These are phyloP conservation scores for Piscicola geometra DNA, from an alignment of 2,888 invertebrate genomes.

Conservation along the genomic window DNA sequence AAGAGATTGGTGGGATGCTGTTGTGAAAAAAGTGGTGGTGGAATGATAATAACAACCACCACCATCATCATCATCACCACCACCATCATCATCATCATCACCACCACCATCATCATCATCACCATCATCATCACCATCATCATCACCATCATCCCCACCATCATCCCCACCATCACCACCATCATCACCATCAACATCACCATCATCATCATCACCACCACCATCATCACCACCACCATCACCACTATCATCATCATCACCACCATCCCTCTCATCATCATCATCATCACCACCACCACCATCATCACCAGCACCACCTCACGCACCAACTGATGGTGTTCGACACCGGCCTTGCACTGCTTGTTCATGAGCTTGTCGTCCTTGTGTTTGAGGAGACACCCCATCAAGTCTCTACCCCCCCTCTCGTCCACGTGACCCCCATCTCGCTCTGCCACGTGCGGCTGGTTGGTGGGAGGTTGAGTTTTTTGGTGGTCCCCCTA, in stretches of 20 bases:
- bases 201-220: slow-evolving; percentile 1
- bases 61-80: neutral
- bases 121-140: slow-evolving; percentile 10
- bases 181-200: slow-evolving; percentile 4
- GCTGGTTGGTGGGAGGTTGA: neutral
- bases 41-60: no score
- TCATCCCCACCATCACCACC: slow-evolving; percentile 2
- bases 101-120: slow-evolving; percentile 20
- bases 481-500: neutral
- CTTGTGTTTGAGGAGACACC: slow-evolving; percentile 86
- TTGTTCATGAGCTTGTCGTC: slow-evolving; percentile 75
- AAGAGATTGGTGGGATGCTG: no score
- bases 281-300: slow-evolving; percentile 11
- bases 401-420: slow-evolving; percentile 69
- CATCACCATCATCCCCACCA: slow-evolving; percentile 25
- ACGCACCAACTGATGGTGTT: slow-evolving; percentile 81
- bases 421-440: slow-evolving; percentile 26
- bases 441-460: slow-evolving; percentile 14
- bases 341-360: slow-evolving; percentile 86
- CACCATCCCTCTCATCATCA: neutral
- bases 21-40: no score
- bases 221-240: neutral
- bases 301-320: neutral
- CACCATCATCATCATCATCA: neutral
- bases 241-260: slow-evolving; percentile 1